phyloP scores from a whole-genome alignment of 2,797 vertebrate species.

The Leontopithecus rosalia region DNA sequence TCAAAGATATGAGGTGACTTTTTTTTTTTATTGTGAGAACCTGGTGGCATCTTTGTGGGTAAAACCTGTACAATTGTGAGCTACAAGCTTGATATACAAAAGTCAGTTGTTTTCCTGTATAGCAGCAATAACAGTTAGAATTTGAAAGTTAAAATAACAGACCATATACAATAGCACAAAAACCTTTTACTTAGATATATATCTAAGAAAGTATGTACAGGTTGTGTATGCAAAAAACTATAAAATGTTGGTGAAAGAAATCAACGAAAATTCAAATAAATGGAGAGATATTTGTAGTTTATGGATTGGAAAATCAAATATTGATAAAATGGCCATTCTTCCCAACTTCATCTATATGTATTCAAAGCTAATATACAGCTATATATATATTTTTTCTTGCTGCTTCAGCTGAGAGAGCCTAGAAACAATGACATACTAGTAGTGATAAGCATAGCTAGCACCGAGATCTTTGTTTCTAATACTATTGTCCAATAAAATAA shows the following conservation, averaged over 20 bases:
- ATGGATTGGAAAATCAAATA: not conserved
- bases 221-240: not conserved
- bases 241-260: not conserved
- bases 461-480: not conserved
- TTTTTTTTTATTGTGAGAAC: not conserved
- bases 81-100: not conserved
- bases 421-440: not conserved
- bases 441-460: not conserved
- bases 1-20: not conserved
- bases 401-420: not conserved
- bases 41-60: not conserved
- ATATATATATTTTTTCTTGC: not conserved
- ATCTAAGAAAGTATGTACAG: not conserved
- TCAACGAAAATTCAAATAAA: slow-evolving; percentile 23
- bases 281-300: not conserved
- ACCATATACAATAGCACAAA: not conserved
- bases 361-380: not conserved
- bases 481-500: not conserved
- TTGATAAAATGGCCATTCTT: not conserved
- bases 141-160: not conserved
- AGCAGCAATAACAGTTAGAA: not conserved
- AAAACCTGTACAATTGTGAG: not conserved
- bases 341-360: not conserved
- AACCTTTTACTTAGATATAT: not conserved
- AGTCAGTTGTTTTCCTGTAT: not conserved